Base-by-base conservation (phyloP, 2,888 invertebrate genomes). In the Teleiodes luculella region DNA sequence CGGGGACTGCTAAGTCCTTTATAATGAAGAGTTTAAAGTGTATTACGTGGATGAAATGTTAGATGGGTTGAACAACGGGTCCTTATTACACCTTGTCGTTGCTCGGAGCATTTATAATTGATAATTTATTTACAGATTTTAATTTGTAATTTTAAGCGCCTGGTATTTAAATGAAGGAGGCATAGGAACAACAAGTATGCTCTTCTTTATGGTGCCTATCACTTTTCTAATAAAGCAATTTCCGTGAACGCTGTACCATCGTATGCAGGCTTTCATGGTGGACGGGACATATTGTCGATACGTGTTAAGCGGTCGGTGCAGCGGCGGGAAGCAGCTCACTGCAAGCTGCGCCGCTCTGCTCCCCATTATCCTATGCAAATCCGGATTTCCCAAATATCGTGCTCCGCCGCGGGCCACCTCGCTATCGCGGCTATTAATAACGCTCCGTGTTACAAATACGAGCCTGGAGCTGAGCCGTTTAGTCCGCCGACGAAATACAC, bases 361-460 rank as follows among this genome's bases (percentile, higher is more conserved):
- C 70, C 64, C 82, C 76, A 88, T 88, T 86, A 87, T 83, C 81
- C 84, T 85, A 86, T 87, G 86, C 86, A 86, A 87, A 88, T 86
- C 83, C 84, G 83, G 80, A 83, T 86, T 84, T 79, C 79, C 83
- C 79, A 84, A 86, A 87, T 83, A 86, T 80, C 84, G 80, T 80
- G 80, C 75, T 72, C 65, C 66, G 80, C 86, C 83, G 81, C 83
- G 79, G 82, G 83, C 80, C 76, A 79, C 79, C 72, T 77, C 72
- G 80, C 83, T 83, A 84, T 84, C 83, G 80, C 79, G 78, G 78
- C 86, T 85, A 86, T 86, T 85, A 87, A 85, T 86, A 86, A 83
- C 83, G 73, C 72, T 72, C 72, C 77, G 75, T 72, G 81, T 78
- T 81, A 83, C 85, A 85, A 85, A 84, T 80, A 81, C 76, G 78